Percentiles rank a stretch among this genome's conserved stretches.
phyloP scores from a whole-genome alignment of 2,888 invertebrate species.

The Chirona hameri region DNA sequence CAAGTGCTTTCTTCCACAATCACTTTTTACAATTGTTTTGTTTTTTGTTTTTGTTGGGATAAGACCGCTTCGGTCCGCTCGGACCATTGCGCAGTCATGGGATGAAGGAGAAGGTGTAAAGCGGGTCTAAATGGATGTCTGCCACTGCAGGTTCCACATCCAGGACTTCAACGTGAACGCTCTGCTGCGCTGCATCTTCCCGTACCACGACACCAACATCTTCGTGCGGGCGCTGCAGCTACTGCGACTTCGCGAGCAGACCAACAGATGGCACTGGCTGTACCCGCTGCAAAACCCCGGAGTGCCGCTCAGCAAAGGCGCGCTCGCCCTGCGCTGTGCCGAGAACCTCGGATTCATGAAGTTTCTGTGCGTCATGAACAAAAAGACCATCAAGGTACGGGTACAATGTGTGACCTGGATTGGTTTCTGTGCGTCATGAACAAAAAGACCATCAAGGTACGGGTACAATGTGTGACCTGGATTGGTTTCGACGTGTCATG shows the following conservation, averaged over 20 bases:
- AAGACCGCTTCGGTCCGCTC: too few species aligned
- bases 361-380: constrained; percentile 59
- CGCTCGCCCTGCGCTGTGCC: constrained; percentile 68
- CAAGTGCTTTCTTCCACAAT: too few species aligned
- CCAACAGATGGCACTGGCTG: constrained; percentile 74
- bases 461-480: background rate
- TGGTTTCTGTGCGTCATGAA: constrained; percentile 60
- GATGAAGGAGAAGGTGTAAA: too few species aligned
- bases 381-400: constrained; percentile 55
- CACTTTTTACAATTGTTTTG: too few species aligned
- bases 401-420: too few species aligned
- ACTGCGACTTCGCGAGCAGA: constrained; percentile 57
- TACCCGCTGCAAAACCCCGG: constrained; percentile 68
- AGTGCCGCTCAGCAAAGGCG: constrained; percentile 65
- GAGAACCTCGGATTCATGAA: constrained; percentile 60
- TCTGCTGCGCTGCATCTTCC: constrained; percentile 74
- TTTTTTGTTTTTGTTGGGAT: too few species aligned
- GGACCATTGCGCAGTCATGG: too few species aligned
- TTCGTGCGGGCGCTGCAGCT: constrained; percentile 78
- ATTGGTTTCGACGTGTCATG: too few species aligned
- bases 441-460: constrained; percentile 55
- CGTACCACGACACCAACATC: constrained; percentile 88
- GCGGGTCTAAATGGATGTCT: too few species aligned
- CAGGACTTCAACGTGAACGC: constrained; percentile 82
- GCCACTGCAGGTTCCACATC: constrained; percentile 65